Conservation (phyloP, 2,797 vertebrate genomes). For the Gallinago stenura region DNA sequence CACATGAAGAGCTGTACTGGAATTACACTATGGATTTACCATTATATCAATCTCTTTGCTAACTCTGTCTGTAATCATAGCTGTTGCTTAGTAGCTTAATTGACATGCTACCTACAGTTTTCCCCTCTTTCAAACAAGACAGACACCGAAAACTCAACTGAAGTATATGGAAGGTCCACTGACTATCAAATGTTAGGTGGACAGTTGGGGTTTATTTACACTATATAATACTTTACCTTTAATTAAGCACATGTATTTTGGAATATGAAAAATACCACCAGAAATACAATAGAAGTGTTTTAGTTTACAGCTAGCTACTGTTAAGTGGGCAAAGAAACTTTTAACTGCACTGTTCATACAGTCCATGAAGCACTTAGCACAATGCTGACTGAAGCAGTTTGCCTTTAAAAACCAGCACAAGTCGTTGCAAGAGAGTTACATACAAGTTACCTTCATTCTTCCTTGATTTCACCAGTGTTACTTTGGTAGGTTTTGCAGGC, state of each 20-base stretch:
- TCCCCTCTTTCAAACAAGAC: background rate
- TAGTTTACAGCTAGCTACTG: background rate
- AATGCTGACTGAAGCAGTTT: background rate
- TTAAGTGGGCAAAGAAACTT: background rate
- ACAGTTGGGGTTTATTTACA: background rate
- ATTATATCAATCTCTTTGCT: background rate
- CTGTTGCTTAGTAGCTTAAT: background rate
- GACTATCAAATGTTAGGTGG: background rate
- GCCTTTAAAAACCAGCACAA: background rate
- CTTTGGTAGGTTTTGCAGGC: constrained; percentile 93
- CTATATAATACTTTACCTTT: background rate
- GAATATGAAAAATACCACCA: background rate
- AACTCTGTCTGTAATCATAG: background rate
- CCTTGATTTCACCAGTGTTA: constrained; percentile 95
- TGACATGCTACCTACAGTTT: background rate
- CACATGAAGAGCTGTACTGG: background rate
- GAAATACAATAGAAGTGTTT: background rate
- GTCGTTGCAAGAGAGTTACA: background rate
- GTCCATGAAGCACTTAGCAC: background rate
- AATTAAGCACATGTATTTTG: background rate
- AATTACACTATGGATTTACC: background rate
- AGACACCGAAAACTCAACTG: background rate
- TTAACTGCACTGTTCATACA: background rate
- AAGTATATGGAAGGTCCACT: background rate
- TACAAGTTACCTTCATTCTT: constrained; percentile 93